Evolutionary conservation across 1,140 invertebrate species (phyloP), one percentile per base, ranked within the genome.

Genomic region (Ceratosolen solmsi): DNA sequence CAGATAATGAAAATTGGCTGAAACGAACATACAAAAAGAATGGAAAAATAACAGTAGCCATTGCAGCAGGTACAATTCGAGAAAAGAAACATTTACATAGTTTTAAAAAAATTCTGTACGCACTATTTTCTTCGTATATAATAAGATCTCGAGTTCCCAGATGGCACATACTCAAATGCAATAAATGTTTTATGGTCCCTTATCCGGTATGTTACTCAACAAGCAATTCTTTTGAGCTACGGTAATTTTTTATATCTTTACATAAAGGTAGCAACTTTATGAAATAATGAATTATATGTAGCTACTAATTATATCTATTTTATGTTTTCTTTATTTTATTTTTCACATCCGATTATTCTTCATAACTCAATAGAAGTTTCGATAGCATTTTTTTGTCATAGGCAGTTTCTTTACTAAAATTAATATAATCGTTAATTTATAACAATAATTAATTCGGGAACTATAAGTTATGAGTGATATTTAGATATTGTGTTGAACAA

Each of bases 201-300:
- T 60, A 70, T 76, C 49, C 73, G 73, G 79, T 76, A 51, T 71
- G 65, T 76, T 71, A 76, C 51, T 68, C 33, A 76, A 76, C 71
- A n/a, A 36, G 80, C 33, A 36, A 58, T 76, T 82, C 80, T 71
- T 82, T 70, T 54, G 49, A 38, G 56, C 78, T 79, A 33, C 9
- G 49, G 7, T 49, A 33, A 74, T 75, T 30, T 49, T 82, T 82
- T 76, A 82, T 82, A 82, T 82, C 80, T 27, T 17, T 56, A 71
- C 63, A 41, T 72, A 51, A 82, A 77, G 72, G 65, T 70, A 68
- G 73, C 51, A 56, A 60, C 38, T 76, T 60, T 60, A 82, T 74
- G 80, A 82, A 77, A 82, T 82, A 74, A 77, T 77, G 30, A 82
- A 82, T 82, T 82, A 82, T 51, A 82, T 65, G 65, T 82, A n/a